A percentile compares a stretch with the other conserved stretches of the same genome.
Evolutionary conservation across 2,888 invertebrate genomes (phyloP).

Genomic region (Acanthosoma haemorrhoidale): DNA sequence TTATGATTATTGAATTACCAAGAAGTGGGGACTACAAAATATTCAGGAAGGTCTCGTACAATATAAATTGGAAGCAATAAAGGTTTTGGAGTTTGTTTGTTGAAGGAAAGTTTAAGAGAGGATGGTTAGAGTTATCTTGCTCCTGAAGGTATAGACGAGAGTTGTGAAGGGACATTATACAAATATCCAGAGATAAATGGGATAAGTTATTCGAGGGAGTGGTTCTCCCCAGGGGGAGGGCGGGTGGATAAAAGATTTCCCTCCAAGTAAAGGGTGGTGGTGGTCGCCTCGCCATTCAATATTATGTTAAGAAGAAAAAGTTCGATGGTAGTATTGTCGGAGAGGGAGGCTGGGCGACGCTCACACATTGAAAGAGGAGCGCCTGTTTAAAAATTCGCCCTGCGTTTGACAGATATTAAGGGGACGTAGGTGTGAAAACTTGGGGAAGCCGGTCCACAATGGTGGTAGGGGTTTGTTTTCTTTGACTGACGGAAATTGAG

Average conservation of each 20-base stretch:
- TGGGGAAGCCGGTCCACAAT: constrained; percentile 21
- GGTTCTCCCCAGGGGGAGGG: constrained; percentile 17
- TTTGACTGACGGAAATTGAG: constrained; percentile 32
- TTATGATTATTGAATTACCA: too few relatives aligned
- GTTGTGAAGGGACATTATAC: constrained; percentile 26
- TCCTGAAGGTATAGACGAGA: not conserved
- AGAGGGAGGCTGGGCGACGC: not conserved
- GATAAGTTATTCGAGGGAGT: constrained; percentile 28
- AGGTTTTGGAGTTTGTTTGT: not conserved
- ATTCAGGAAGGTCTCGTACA: not conserved
- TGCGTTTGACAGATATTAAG: constrained; percentile 40
- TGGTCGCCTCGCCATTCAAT: constrained; percentile 22
- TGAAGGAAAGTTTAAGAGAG: not conserved
- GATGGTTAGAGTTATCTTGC: constrained; percentile 2
- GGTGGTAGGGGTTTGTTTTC: constrained; percentile 15
- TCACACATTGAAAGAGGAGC: constrained; percentile 22
- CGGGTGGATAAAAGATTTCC: not conserved
- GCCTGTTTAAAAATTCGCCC: constrained; percentile 35
- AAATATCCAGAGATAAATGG: constrained; percentile 27
- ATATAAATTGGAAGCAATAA: not conserved
- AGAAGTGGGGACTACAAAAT: not conserved
- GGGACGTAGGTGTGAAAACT: constrained; percentile 28
- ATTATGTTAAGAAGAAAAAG: constrained; percentile 33
- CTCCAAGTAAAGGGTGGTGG: not conserved
- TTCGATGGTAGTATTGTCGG: constrained; percentile 14